Evolutionary conservation across 2,797 vertebrate genomes (phyloP), one percentile per base, ranked within the genome.

Genomic region (Sus cebifrons): DNA sequence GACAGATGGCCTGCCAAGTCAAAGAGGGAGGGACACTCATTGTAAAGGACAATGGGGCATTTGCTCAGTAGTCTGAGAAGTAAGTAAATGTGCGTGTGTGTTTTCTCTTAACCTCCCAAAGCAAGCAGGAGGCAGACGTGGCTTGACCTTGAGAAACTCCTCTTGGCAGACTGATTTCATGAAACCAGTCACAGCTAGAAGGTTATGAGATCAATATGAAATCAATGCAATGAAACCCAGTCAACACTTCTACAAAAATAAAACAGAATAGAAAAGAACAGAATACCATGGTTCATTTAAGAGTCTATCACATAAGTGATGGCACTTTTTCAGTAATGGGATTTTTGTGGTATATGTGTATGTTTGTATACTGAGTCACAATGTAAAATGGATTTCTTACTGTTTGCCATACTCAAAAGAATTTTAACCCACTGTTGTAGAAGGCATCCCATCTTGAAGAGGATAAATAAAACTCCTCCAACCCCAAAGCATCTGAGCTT

Each of bases 121-220:
- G 54, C 68, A 75, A 91, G 32, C 23, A 56, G 54, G 18, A 62
- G 71, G 56, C 27, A 79, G 18, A 36, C 0, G 2, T 56, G 27
- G 17, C 17, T 91, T 91, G 70, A 95, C 74, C 71, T 83, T 95
- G 70, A 87, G 23, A 89, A 49, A 81, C 1, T 89, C 9, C 62
- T 52, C 21, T 18, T 90, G n/a, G 36, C 11, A 2, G 52, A 70
- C 32, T 74, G 25, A 29, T 86, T 79, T 73, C 10, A 29, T 60
- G 60, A 62, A 93, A 84, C 15, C 29, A 94, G 29, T 20, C 49
- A 79, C 5, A 81, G 25, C 15, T 91, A 64, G 68, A 15, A 13
- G 52, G 23, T 58, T 84, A 62, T 32, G 17, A 91, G 68, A 62
- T 70, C 70, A 71, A 75, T 75, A 86, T 32, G 27, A 93, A 94